Evolutionary conservation across 1,140 invertebrate species (phyloP).

Genomic region (Drosophila triauraria): DNA sequence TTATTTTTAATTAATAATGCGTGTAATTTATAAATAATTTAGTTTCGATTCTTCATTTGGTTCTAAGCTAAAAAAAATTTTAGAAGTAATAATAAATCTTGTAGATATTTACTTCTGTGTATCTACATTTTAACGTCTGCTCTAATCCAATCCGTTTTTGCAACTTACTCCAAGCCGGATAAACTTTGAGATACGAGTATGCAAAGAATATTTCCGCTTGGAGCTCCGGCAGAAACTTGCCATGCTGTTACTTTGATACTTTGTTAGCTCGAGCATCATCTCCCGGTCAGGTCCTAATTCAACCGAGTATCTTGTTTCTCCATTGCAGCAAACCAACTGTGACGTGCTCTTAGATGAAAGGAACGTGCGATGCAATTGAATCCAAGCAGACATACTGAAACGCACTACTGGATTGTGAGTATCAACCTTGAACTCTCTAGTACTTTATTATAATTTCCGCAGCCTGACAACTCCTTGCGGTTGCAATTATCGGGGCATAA

Average conservation of each 20-base stretch:
- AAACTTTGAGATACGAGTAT: conserved; percentile 27
- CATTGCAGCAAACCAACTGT: conserved; percentile 73
- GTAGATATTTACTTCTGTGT: not conserved
- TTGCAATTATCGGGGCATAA: conserved; percentile 66
- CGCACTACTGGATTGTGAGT: conserved; percentile 85
- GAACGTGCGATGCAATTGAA: conserved; percentile 84
- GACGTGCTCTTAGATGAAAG: conserved; percentile 77
- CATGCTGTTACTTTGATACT: conserved; percentile 19
- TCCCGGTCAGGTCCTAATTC: not conserved
- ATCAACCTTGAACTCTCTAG: conserved; percentile 59
- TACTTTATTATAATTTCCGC: conserved; percentile 44
- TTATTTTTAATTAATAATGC: too few relatives aligned
- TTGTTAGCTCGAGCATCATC: not conserved
- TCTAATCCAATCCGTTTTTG: conserved; percentile 8
- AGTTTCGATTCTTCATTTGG: too few relatives aligned
- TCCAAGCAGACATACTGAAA: conserved; percentile 80
- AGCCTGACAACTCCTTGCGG: conserved; percentile 36
- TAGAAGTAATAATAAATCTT: not conserved
- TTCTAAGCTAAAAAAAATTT: not conserved
- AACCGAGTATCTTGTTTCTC: conserved; percentile 25
- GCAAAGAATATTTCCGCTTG: conserved; percentile 16
- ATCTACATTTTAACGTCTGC: not conserved
- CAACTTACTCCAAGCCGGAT: conserved; percentile 5
- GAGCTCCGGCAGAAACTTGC: conserved; percentile 3
- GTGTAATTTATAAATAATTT: too few relatives aligned